phyloP scores from a whole-genome alignment of 2,113 vertebrate species.

The Nothoprocta pentlandii region DNA sequence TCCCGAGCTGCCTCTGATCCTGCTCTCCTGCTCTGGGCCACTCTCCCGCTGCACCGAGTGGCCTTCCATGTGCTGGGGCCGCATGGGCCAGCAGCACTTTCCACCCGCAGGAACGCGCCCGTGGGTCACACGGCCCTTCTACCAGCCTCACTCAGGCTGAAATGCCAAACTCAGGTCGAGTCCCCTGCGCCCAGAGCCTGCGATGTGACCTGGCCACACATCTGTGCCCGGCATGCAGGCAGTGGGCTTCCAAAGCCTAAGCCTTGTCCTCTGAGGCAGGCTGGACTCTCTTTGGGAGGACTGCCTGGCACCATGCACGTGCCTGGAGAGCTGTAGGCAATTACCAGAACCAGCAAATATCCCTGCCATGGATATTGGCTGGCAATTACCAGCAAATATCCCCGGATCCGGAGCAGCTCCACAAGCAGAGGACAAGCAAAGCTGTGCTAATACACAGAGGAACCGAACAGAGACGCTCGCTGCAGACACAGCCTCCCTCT shows the following conservation, averaged over 20 bases:
- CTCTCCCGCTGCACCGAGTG: too few relatives aligned
- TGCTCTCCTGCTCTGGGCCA: too few relatives aligned
- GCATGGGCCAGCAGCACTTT: too few relatives aligned
- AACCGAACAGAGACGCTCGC: too few relatives aligned
- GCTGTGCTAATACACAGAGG: not conserved
- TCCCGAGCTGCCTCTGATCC: too few relatives aligned
- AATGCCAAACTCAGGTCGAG: not conserved
- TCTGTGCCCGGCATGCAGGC: not conserved
- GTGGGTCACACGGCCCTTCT: too few relatives aligned
- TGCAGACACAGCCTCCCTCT: rapidly evolving
- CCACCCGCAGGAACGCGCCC: too few relatives aligned
- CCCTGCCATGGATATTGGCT: too few relatives aligned
- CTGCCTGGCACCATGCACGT: too few relatives aligned
- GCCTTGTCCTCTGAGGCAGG: not conserved
- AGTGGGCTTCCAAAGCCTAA: not conserved
- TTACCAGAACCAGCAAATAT: not conserved
- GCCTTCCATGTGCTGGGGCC: too few relatives aligned
- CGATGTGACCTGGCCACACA: not conserved
- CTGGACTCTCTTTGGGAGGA: not conserved
- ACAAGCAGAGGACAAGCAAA: not conserved
- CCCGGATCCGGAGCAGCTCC: not conserved
- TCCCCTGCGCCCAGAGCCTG: too few relatives aligned
- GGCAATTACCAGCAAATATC: not conserved
- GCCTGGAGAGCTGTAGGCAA: not conserved
- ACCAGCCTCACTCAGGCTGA: too few relatives aligned